Evolutionary conservation across 2,797 vertebrate genomes (phyloP).

Genomic region (Eidolon dupreanum): DNA sequence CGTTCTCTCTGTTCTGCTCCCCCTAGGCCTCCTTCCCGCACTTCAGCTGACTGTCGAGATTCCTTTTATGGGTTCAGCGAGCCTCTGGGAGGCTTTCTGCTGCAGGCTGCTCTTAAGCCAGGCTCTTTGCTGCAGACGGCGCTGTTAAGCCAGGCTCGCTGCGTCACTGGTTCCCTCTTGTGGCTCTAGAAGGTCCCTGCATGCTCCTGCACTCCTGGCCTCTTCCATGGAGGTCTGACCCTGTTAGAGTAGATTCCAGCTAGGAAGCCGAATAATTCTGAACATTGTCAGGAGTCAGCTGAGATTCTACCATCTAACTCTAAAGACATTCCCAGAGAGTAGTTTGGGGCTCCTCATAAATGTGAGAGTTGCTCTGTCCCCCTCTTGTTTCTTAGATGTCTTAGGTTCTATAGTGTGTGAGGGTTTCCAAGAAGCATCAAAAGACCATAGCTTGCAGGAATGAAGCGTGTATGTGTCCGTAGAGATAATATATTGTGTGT

Average conservation of each 20-base stretch:
- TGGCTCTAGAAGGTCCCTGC: conserved; percentile 18
- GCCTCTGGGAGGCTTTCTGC: neutral
- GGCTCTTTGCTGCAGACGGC: neutral
- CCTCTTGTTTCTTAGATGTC: neutral
- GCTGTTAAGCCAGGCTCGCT: neutral
- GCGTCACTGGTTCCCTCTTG: conserved; percentile 65
- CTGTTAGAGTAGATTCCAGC: rapidly evolving
- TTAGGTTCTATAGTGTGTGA: neutral
- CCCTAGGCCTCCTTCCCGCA: neutral
- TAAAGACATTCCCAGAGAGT: neutral
- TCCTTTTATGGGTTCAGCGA: neutral
- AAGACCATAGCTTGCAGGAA: neutral
- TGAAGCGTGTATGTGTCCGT: neutral
- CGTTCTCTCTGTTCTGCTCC: neutral
- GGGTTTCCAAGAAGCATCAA: neutral
- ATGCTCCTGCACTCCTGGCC: rapidly evolving
- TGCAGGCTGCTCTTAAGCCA: rapidly evolving
- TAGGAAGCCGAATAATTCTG: neutral
- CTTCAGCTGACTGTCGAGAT: too few species aligned
- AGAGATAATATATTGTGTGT: neutral
- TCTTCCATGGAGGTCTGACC: neutral
- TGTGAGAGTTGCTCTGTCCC: neutral
- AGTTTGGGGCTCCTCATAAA: neutral
- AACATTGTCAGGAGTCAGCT: rapidly evolving
- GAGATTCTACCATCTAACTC: neutral